Base-by-base conservation (phyloP, 2,888 invertebrate species). In the Caenorhabditis sinica region DNA sequence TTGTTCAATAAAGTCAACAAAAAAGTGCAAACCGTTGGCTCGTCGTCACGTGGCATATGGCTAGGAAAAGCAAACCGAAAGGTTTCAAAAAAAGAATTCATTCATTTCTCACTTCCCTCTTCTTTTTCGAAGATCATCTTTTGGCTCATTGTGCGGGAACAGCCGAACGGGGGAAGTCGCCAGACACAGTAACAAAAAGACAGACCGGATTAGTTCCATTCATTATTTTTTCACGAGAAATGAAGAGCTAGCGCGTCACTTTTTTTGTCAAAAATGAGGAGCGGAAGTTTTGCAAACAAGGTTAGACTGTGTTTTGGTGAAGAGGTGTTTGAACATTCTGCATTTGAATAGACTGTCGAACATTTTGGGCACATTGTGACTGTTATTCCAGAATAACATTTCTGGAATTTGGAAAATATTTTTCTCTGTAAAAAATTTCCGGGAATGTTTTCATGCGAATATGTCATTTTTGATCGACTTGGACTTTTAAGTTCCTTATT, bases 1-100 rank as follows among this genome's bases (percentile, higher is more conserved):
- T 73, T 61, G 60, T 45, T 51, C 43, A 63, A 58, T 30, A 74
- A 68, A 76, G 76, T 76, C 68, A 76, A 76, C 76, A 76, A 58
- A 53, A 45, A 76, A 49, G 65, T 76, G 65, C 76, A 68, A 75
- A 66, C 65, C 28, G 53, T 43, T 58, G 49, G 66, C 23, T 76
- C n/a, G n/a, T n/a, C n/a, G n/a, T n/a, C 68, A 76, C 76, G 76
- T 76, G 76, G 75, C 68, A 68, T 53, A 51, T 15, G 33, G 36
- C 51, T 68, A 28, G 51, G 49, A 68, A 49, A 68, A 51, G 71
- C 56, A 71, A 56, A 69, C 53, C 68, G 15, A 69, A 69, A 36
- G 51, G 33, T 25, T 66, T 17, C 28, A 49, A 36, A 68, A 51
- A 20, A 36, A 36, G 20, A 43, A 63, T 25, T 40, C 40, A 40